A percentile compares a stretch with the other conserved stretches of the same genome.
Conservation (phyloP, 1,140 invertebrate genomes). For the Drosophila navojoa region DNA sequence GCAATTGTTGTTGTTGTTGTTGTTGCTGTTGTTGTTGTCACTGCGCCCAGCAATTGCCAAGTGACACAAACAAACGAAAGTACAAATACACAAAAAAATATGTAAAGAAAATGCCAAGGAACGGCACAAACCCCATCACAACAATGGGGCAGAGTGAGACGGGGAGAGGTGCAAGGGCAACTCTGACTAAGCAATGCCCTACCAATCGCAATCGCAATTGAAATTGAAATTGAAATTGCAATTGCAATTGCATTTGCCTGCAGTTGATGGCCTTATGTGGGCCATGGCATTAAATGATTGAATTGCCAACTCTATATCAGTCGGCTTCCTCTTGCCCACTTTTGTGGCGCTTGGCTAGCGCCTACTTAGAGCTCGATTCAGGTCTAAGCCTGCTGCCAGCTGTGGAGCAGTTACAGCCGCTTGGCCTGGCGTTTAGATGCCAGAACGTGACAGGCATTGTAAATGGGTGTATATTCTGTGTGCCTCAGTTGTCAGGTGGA, state of each 20-base stretch:
- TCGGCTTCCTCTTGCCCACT: slow-evolving; percentile 25
- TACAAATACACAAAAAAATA: slow-evolving; percentile 35
- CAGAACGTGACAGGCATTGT: slow-evolving; percentile 37
- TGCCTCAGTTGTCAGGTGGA: slow-evolving; percentile 29
- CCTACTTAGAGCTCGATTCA: background rate
- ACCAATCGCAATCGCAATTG: slow-evolving; percentile 23
- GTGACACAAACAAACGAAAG: slow-evolving; percentile 69
- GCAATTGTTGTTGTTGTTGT: slow-evolving; percentile 39
- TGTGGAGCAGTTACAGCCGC: slow-evolving; percentile 23
- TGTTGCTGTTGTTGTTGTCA: slow-evolving; percentile 39
- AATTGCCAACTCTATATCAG: slow-evolving; percentile 63
- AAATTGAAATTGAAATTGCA: slow-evolving; percentile 17
- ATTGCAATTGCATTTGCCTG: slow-evolving; percentile 11
- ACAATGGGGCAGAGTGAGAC: slow-evolving; percentile 6
- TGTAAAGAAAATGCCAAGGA: slow-evolving; percentile 18
- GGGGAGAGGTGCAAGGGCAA: slow-evolving; percentile 11
- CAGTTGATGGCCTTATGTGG: slow-evolving; percentile 33
- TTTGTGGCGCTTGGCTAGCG: slow-evolving; percentile 5
- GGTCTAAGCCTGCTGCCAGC: slow-evolving; percentile 1
- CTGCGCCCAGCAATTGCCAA: slow-evolving; percentile 52
- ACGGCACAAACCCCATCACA: slow-evolving; percentile 17
- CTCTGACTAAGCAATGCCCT: slow-evolving; percentile 12
- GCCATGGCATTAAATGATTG: slow-evolving; percentile 57
- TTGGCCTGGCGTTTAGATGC: slow-evolving; percentile 38
- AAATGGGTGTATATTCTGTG: background rate